Base-by-base conservation (phyloP, 2,888 invertebrate genomes). In the Julus scanicus region DNA sequence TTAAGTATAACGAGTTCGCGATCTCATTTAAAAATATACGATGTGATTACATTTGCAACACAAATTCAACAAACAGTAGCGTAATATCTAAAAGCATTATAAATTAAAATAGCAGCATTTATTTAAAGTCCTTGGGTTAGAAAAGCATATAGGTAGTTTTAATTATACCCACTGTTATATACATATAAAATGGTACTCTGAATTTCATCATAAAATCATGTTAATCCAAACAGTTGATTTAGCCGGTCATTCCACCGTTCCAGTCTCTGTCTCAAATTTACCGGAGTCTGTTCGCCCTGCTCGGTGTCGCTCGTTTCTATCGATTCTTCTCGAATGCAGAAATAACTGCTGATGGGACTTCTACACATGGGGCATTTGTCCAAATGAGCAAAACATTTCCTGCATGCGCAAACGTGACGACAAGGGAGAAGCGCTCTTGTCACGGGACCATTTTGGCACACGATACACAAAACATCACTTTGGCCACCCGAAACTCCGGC, bases 311-410 rank as follows among this genome's bases (percentile, higher is more conserved):
- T 48, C 4, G 83, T 80, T 84, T 80, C 80, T n/a, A 40, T 17
- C 39, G 29, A 37, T n/a, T 87, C 87, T 15, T 87, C 96, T 84
- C 96, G 93, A 91, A 95, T 96, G 92, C 96, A 95, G 93, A 97
- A 97, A 93, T 96, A 97, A 91, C 95, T 95, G 90, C 95, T 95
- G 91, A 97, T 96, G 84, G 94, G 95, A 90, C 96, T 95, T 89
- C 97, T 94, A 92, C 97, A 97, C 94, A 97, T 96, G 37, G 97
- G 97, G 92, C 97, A 97, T 90, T 95, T 94, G 92, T 96, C 96
- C 90, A 97, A 93, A 92, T 96, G 96, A 85, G 95, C 94, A 91
- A 97, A 95, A 91, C 97, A 97, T 85, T 95, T 94, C 40, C 95
- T 95, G 92, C 97, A 97, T 63, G 97, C 95, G 91, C 97, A 97